Conservation (phyloP, 2,797 vertebrate species). For the Urophycis tenuis region DNA sequence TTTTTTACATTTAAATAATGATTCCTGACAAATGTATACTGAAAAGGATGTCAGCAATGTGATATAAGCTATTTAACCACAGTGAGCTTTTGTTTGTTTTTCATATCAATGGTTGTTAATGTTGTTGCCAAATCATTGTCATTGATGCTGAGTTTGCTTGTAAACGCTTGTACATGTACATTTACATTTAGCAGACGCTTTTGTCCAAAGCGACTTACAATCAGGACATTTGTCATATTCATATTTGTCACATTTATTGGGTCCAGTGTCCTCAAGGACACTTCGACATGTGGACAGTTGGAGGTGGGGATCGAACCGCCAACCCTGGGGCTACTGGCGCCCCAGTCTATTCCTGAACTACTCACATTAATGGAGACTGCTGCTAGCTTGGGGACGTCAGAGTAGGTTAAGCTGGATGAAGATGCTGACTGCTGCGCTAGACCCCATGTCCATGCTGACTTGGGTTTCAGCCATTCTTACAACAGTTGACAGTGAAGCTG, state of each 20-base stretch:
- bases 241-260: no score
- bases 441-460: background rate
- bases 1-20: background rate
- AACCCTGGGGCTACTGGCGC: no score
- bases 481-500: background rate
- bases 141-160: conserved; percentile 49
- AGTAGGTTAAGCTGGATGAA: background rate
- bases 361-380: no score
- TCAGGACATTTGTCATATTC: no score
- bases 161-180: no score
- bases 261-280: no score
- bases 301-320: no score
- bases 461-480: background rate
- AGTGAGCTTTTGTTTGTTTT: conserved; percentile 7
- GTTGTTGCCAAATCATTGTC: conserved; percentile 33
- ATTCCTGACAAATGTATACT: background rate
- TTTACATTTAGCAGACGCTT: no score
- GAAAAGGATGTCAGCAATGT: background rate
- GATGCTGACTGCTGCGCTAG: background rate
- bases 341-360: no score
- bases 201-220: no score
- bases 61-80: background rate
- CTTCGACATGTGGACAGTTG: no score
- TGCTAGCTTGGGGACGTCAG: no score
- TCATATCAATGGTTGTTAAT: conserved; percentile 7